These are phyloP conservation scores for Acromyrmex echinatior DNA, from an alignment of 1,140 invertebrate species.

Conservation along the genomic window DNA sequence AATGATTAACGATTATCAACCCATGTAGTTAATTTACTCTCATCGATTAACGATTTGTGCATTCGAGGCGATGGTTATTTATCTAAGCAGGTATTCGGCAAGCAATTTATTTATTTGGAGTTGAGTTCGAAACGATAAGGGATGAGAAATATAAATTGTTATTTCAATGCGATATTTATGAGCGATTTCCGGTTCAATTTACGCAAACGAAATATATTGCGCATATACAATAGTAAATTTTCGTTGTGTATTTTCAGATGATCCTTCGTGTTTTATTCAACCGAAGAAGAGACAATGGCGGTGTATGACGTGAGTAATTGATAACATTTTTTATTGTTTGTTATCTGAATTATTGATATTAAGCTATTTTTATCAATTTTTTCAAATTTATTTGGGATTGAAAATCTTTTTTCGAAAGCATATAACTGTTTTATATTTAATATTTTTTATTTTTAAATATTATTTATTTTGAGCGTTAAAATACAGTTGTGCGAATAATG, in stretches of 20 bases:
- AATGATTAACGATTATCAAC: conserved; percentile 26
- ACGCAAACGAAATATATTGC: background rate
- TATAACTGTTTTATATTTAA: background rate
- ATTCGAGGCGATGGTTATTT: conserved; percentile 6
- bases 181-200: conserved; percentile 24
- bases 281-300: background rate
- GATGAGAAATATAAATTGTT: conserved; percentile 22
- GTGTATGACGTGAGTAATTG: background rate
- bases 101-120: conserved; percentile 25
- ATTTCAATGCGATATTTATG: conserved; percentile 20
- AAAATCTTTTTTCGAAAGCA: background rate
- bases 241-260: background rate
- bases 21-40: background rate
- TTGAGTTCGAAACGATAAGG: conserved; percentile 22
- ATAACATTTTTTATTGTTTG: background rate
- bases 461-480: background rate
- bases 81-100: conserved; percentile 12
- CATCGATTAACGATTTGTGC: conserved; percentile 16
- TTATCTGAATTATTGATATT: background rate
- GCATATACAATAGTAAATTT: background rate
- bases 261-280: background rate
- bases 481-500: background rate
- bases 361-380: background rate
- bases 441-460: background rate
- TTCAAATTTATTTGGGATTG: background rate